A percentile compares a stretch with the other conserved stretches of the same genome.
These are phyloP conservation scores for Ophion ventricosus DNA, from an alignment of 2,888 invertebrate species.

Conservation along the genomic window DNA sequence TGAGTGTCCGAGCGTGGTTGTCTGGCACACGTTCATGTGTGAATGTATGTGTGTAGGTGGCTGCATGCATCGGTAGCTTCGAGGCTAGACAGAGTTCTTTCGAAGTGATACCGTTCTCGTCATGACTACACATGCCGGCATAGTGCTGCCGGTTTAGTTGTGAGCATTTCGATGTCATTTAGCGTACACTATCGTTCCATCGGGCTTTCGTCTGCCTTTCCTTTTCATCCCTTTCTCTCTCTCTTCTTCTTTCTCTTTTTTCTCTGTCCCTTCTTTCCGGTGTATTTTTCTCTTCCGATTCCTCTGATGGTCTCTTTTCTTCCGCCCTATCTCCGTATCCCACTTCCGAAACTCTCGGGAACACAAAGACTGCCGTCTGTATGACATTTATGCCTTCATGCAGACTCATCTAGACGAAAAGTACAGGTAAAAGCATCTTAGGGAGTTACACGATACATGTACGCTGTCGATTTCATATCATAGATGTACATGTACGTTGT, in stretches of 20 bases:
- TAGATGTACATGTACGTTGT: not conserved
- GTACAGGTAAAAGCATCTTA: not conserved
- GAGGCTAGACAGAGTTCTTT: constrained; percentile 14
- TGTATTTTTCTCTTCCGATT: constrained; percentile 1
- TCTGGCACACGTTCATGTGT: constrained; percentile 21
- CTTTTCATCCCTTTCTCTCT: constrained; percentile 48
- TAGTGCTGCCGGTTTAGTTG: constrained; percentile 17
- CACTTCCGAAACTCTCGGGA: constrained; percentile 32
- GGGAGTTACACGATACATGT: not conserved
- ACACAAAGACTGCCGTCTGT: constrained; percentile 35
- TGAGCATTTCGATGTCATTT: constrained; percentile 51
- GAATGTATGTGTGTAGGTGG: constrained; percentile 40
- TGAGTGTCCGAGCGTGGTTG: constrained; percentile 70
- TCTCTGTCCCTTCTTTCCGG: not conserved
- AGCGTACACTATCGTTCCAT: constrained; percentile 64
- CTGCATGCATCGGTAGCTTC: constrained; percentile 3
- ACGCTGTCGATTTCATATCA: too few species aligned
- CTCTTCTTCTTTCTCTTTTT: constrained; percentile 13
- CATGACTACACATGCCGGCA: constrained; percentile 4
- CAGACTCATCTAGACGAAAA: not conserved
- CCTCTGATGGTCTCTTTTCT: not conserved
- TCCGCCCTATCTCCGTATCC: not conserved
- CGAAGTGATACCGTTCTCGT: constrained; percentile 6
- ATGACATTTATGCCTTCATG: not conserved
- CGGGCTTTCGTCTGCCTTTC: constrained; percentile 40